phyloP scores from a whole-genome alignment of 1,140 invertebrate genomes.

The Ganaspis sp. region DNA sequence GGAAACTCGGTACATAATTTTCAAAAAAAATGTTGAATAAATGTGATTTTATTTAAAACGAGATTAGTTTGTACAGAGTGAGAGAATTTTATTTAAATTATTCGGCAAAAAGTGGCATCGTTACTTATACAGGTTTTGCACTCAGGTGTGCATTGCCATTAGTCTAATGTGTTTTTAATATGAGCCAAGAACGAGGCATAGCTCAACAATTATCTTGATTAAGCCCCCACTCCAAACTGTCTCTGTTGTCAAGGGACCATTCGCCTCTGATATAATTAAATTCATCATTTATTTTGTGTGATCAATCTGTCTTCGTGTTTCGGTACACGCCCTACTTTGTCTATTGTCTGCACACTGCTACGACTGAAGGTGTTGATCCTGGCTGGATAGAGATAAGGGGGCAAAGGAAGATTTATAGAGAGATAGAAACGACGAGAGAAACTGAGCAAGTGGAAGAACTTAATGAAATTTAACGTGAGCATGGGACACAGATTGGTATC shows the following conservation, averaged over 20 bases:
- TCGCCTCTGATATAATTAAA: slow-evolving; percentile 37
- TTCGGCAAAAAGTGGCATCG: background rate
- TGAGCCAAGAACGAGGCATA: slow-evolving; percentile 40
- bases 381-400: slow-evolving; percentile 9
- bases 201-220: slow-evolving; percentile 59
- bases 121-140: slow-evolving; percentile 35
- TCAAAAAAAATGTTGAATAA: too few species aligned
- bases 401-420: slow-evolving; percentile 29
- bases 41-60: too few species aligned
- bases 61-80: background rate
- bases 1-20: too few species aligned
- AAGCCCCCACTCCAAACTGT: slow-evolving; percentile 40
- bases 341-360: slow-evolving; percentile 14
- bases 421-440: slow-evolving; percentile 29
- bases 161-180: slow-evolving; percentile 62
- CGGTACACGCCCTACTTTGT: slow-evolving; percentile 26
- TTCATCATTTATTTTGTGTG: slow-evolving; percentile 41
- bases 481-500: slow-evolving; percentile 18
- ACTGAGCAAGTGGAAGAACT: slow-evolving; percentile 31
- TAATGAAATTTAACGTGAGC: slow-evolving; percentile 27
- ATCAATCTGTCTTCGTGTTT: slow-evolving; percentile 38
- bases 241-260: slow-evolving; percentile 9
- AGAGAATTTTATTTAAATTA: background rate
- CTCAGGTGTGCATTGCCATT: slow-evolving; percentile 50
- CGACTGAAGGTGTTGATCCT: slow-evolving; percentile 19